phyloP scores from a whole-genome alignment of 2,113 vertebrate species.

The Phalacrocorax brasilianus region DNA sequence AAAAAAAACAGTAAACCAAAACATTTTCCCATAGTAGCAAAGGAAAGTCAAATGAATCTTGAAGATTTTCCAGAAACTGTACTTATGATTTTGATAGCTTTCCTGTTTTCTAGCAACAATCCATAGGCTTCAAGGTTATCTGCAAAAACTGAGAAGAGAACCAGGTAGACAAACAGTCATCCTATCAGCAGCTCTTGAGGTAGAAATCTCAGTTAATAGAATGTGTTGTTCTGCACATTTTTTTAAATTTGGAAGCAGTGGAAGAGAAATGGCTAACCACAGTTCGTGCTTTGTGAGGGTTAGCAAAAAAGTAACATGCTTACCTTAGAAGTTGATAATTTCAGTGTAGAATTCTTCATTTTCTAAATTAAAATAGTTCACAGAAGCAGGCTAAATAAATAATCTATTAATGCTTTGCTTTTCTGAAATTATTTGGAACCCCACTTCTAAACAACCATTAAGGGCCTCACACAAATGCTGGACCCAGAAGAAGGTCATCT shows the following conservation, averaged over 20 bases:
- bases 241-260: not conserved
- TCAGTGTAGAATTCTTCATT: not conserved
- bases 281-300: not conserved
- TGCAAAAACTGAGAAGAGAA: not conserved
- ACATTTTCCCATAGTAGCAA: not conserved
- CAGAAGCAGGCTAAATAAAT: not conserved
- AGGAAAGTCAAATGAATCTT: not conserved
- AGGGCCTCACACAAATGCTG: not conserved
- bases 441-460: not conserved
- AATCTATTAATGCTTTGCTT: not conserved
- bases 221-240: not conserved
- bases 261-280: not conserved
- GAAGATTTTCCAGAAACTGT: not conserved
- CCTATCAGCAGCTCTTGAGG: not conserved
- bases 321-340: not conserved
- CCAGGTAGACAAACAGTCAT: not conserved
- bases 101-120: not conserved
- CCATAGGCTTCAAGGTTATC: not conserved
- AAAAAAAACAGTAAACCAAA: not conserved
- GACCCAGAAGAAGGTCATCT: not conserved
- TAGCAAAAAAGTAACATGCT: not conserved
- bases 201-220: not conserved
- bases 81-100: not conserved
- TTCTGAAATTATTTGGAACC: not conserved
- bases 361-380: not conserved